Evolutionary conservation across 2,113 vertebrate genomes (phyloP), one percentile per base, ranked within the genome.

Genomic region (Tricholaema leucomelas): DNA sequence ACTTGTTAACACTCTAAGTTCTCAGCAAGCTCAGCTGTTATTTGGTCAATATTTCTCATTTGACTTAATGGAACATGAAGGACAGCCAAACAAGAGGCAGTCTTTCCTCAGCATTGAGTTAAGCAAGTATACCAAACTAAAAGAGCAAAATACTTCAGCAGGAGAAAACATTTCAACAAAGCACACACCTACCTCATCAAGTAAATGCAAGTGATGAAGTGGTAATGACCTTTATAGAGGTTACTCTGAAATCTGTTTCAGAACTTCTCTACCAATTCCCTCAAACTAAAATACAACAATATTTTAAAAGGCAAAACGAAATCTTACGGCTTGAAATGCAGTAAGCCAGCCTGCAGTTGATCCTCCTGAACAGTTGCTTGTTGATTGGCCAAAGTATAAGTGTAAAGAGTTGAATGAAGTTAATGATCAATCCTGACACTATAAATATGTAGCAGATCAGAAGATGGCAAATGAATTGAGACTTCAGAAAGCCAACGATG

Each of bases 401-500:
- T 2, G 98, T 99, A 91, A 98, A 98, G 67, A 99, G 89, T 96
- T 99, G 99, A 81, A 99, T 66, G 81, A 98, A 84, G 97, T 99
- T 99, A 94, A 99, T 40, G 19, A 99, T 97, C 60, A 99, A 96
- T 81, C 99, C 99, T 33, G 98, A 99, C 87, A 97, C 97, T 93
- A 99, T 97, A 96, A 99, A 99, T 90, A 99, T 98, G 33, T 99
- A 99, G 94, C 98, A 98, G 96, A 99, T 98, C 95, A 99, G 80
- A 55, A 99, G 98, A 25, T 99, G 99, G 93, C 97, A 98, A 95
- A 99, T 92, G 88, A 99, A 98, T 94, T 99, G 99, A 33, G 98
- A 98, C 96, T 99, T 99, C 87, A 99, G 96, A 97, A 98, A 92
- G 81, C 98, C 97, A 76, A 96, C 25, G 93, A 99, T 95, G 94